Conservation (phyloP, 2,113 vertebrate species). For the Serilophus lunatus region DNA sequence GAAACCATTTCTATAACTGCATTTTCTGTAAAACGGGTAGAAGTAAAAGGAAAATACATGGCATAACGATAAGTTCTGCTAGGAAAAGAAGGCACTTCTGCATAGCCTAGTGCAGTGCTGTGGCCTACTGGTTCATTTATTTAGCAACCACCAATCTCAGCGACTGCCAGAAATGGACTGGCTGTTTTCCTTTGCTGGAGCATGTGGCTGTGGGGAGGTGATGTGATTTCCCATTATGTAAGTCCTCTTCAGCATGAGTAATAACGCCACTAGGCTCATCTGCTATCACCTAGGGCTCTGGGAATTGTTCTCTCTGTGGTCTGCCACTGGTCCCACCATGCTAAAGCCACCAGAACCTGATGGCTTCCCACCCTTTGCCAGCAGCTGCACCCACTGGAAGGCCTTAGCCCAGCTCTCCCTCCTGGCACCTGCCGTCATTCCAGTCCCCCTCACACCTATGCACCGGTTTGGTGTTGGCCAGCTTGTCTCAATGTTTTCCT, state of each 20-base stretch:
- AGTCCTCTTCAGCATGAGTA: neutral
- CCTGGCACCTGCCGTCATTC: neutral
- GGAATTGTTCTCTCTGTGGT: neutral
- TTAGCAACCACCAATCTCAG: neutral
- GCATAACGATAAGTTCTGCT: neutral
- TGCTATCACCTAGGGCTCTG: neutral
- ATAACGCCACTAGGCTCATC: no score
- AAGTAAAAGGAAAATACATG: neutral
- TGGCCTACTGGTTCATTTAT: neutral
- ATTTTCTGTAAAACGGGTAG: neutral
- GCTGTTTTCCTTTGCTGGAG: neutral
- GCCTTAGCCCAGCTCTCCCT: fast-evolving
- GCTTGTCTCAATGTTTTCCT: fast-evolving
- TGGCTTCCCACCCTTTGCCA: neutral
- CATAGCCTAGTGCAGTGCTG: fast-evolving
- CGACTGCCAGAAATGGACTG: neutral
- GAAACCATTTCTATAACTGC: neutral
- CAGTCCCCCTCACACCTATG: fast-evolving
- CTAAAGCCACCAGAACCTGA: fast-evolving
- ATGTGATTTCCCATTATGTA: neutral
- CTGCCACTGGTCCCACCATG: fast-evolving
- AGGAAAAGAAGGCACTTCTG: neutral
- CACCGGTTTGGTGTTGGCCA: fast-evolving
- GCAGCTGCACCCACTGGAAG: neutral
- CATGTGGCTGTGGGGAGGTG: neutral